phyloP scores from a whole-genome alignment of 1,140 invertebrate genomes.

The Pseudomyrmex cubaensis region DNA sequence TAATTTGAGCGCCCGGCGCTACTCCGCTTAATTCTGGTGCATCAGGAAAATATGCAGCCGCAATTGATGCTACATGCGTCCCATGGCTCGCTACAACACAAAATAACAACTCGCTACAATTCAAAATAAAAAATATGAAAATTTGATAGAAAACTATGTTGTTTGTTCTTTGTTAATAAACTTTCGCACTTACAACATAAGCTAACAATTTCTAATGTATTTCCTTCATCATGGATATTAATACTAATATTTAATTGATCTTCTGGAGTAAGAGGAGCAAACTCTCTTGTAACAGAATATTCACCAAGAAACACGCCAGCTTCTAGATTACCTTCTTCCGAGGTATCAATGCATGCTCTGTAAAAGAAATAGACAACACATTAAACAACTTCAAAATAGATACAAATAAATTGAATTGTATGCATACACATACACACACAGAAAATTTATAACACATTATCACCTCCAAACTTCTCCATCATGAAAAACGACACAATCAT shows the following conservation, averaged over 20 bases:
- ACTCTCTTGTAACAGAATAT: slow-evolving; percentile 93
- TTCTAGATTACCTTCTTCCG: slow-evolving; percentile 92
- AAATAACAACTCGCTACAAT: slow-evolving; percentile 87
- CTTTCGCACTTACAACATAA: slow-evolving; percentile 92
- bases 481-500: slow-evolving; percentile 97
- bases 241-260: slow-evolving; percentile 96
- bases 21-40: slow-evolving; percentile 96
- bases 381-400: slow-evolving; percentile 43
- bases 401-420: slow-evolving; percentile 14
- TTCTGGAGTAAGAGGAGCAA: slow-evolving; percentile 89
- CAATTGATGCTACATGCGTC: slow-evolving; percentile 98
- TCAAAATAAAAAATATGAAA: slow-evolving; percentile 51
- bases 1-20: slow-evolving; percentile 98
- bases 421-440: not conserved
- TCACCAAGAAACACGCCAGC: slow-evolving; percentile 92
- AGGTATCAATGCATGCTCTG: slow-evolving; percentile 95
- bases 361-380: slow-evolving; percentile 47
- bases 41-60: slow-evolving; percentile 96
- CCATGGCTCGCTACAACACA: slow-evolving; percentile 93
- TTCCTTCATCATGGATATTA: slow-evolving; percentile 97
- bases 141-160: slow-evolving; percentile 13
- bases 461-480: slow-evolving; percentile 93
- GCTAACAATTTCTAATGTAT: slow-evolving; percentile 96
- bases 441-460: slow-evolving; percentile 56
- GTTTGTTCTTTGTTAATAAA: not conserved